Evolutionary conservation across 2,888 invertebrate genomes (phyloP), one percentile per base, ranked within the genome.

Genomic region (Sarcophaga caerulescens): DNA sequence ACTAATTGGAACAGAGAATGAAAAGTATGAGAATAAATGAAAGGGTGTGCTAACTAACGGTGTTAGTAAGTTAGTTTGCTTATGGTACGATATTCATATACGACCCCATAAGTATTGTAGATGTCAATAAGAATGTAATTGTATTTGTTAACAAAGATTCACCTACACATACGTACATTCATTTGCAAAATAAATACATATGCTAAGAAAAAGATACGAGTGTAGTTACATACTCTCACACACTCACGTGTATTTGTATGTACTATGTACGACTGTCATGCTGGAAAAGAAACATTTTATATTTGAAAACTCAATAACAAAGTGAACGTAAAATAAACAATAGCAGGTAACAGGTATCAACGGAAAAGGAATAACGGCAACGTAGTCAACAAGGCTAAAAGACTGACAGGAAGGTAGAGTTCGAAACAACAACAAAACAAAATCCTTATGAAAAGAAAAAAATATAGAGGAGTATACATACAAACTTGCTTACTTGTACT

Each of bases 1-100:
- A 10, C 45, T 73, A 80, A 71, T 80, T 81, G 66, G 25, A 60
- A 35, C 19, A 4, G 68, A 68, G 12, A 66, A 52, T 17, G 17
- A 52, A 17, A 17, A 52, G 1, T 62, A 21, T 11, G 17, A 47
- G 11, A n/a, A 44, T n/a, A 44, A 47, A 52, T 65, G 60, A 68
- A 52, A 60, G 60, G n/a, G 14, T 52, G 52, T 3, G 60, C n/a
- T 21, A 25, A 74, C 47, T 35, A 25, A 47, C 3, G 5, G 19
- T 52, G 25, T 12, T 45, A 21, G 60, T 59, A 52, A 52, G 52
- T 66, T 47, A n/a, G 35, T 44, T 47, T 23, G 17, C 21, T 35
- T 35, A 35, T 35, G 35, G 35, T 35, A 1, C 35, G 2, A 1
- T 35, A 35, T 10, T 8, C 35, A 35, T 35, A 35, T 8, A 10